Percentiles rank a stretch among this genome's conserved stretches.
These are phyloP conservation scores for Sciurus niger DNA, from an alignment of 2,113 vertebrate species.

Conservation along the genomic window DNA sequence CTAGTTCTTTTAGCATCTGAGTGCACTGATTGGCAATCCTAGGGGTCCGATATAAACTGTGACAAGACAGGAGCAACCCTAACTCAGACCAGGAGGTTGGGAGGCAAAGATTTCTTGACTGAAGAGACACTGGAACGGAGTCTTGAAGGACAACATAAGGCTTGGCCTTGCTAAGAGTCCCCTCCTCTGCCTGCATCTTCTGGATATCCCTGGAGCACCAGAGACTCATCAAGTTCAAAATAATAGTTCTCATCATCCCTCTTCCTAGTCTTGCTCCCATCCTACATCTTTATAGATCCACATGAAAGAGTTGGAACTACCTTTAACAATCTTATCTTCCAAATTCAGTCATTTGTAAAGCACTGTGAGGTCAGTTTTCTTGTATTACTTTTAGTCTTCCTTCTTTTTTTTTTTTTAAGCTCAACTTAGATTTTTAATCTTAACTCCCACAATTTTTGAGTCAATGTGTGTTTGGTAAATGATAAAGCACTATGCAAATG, in stretches of 20 bases:
- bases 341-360: not conserved
- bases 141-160: not conserved
- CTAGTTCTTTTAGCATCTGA: not conserved
- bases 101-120: not conserved
- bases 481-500: slow-evolving; percentile 35
- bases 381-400: not conserved
- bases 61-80: not conserved
- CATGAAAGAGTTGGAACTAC: not conserved
- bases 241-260: not conserved
- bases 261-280: not conserved
- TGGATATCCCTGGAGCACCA: not conserved
- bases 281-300: not conserved
- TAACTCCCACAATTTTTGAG: slow-evolving; percentile 21
- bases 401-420: slow-evolving; percentile 6
- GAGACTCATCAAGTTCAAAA: slow-evolving; percentile 14
- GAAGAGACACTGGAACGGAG: not conserved
- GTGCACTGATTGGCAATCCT: no score
- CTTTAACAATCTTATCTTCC: slow-evolving; percentile 2
- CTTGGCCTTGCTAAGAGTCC: not conserved
- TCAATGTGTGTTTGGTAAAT: not conserved
- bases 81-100: not conserved
- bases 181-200: not conserved
- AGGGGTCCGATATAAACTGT: not conserved
- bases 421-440: slow-evolving; percentile 31
- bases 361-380: not conserved